phyloP scores from a whole-genome alignment of 2,113 vertebrate species.

The Nansenia antarctica region DNA sequence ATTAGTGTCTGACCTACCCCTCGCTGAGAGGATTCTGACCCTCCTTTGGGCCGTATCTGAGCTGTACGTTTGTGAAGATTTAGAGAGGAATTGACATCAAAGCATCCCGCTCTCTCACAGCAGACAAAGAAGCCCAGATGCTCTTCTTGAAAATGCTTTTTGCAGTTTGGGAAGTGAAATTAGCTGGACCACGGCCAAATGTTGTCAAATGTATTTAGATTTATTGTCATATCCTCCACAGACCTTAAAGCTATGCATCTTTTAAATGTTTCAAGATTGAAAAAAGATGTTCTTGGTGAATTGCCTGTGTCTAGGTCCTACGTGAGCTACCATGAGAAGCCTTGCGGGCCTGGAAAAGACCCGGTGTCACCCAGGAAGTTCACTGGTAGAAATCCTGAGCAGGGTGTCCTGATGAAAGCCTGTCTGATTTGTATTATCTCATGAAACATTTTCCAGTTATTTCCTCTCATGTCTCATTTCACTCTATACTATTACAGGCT shows the following conservation, averaged over 20 bases:
- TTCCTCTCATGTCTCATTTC: background rate
- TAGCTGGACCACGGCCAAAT: background rate
- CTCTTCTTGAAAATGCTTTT: conserved; percentile 29
- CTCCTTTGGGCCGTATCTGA: conserved; percentile 32
- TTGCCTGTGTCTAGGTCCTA: background rate
- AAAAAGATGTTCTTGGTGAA: background rate
- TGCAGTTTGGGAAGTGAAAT: conserved; percentile 1
- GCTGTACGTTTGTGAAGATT: conserved; percentile 39
- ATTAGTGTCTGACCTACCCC: conserved; percentile 25
- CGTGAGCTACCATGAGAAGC: background rate
- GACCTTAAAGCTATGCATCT: background rate
- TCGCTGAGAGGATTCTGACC: background rate
- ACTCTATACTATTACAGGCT: background rate
- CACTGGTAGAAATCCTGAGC: background rate
- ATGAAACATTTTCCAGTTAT: background rate
- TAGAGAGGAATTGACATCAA: conserved; percentile 45
- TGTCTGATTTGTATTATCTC: no score
- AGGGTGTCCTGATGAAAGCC: background rate
- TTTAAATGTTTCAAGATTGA: background rate
- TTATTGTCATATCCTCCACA: background rate
- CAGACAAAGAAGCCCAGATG: conserved; percentile 42
- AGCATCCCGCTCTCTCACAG: conserved; percentile 43
- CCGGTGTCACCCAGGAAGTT: background rate
- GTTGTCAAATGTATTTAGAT: background rate
- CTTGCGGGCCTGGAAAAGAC: background rate